phyloP scores from a whole-genome alignment of 2,797 vertebrate species.

The Xiphophorus birchmanni region DNA sequence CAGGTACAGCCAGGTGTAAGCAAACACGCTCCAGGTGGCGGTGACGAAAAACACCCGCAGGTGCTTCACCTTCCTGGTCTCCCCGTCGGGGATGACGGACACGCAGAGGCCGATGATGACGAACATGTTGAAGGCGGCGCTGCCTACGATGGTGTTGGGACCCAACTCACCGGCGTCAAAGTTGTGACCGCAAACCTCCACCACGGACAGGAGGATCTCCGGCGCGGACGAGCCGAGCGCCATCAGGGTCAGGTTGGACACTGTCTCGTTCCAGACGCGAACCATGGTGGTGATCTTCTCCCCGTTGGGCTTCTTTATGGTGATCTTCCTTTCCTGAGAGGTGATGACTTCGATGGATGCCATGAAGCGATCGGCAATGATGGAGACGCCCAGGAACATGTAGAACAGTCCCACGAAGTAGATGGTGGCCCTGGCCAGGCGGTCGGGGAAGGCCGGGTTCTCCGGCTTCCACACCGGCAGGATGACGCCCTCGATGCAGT shows the following conservation, averaged over 20 bases:
- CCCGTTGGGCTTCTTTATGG: slow-evolving; percentile 92
- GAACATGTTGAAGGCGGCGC: slow-evolving; percentile 99
- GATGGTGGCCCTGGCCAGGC: slow-evolving; percentile 91
- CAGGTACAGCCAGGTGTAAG: slow-evolving; percentile 96
- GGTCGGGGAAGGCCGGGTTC: slow-evolving; percentile 88
- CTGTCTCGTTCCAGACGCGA: slow-evolving; percentile 96
- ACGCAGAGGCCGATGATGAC: slow-evolving; percentile 97
- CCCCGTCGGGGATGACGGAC: slow-evolving; percentile 92
- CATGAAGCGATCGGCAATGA: slow-evolving; percentile 98
- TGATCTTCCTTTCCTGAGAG: slow-evolving; percentile 93
- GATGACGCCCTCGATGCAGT: slow-evolving; percentile 90
- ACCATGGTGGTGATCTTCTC: slow-evolving; percentile 93
- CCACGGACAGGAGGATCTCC: slow-evolving; percentile 94
- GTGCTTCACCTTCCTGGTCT: slow-evolving; percentile 93
- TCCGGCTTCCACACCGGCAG: slow-evolving; percentile 90
- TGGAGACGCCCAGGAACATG: slow-evolving; percentile 97
- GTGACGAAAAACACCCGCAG: slow-evolving; percentile 96
- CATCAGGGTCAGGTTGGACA: slow-evolving; percentile 97
- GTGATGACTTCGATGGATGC: slow-evolving; percentile 98
- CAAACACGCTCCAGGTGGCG: slow-evolving; percentile 95
- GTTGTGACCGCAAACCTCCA: slow-evolving; percentile 95
- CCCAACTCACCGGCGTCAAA: slow-evolving; percentile 92
- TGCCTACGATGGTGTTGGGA: slow-evolving; percentile 96
- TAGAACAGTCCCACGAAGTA: slow-evolving; percentile 93
- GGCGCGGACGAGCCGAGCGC: slow-evolving; percentile 95